phyloP scores from a whole-genome alignment of 1,140 invertebrate species.

The Drosophila pandora region DNA sequence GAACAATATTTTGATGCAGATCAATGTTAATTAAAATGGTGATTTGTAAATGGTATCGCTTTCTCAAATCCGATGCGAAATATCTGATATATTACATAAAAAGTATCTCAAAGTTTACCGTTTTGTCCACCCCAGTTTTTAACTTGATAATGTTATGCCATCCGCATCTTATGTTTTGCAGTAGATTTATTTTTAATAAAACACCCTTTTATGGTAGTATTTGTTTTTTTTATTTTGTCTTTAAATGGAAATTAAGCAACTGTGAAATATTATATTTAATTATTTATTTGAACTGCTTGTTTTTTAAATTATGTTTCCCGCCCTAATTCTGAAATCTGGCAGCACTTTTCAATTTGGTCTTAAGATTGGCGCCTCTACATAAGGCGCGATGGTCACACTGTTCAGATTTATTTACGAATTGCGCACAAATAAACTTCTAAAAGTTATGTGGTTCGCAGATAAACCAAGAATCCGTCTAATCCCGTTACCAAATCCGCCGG shows the following conservation, averaged over 20 bases:
- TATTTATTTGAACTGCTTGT: neutral
- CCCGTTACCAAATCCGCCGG: conserved; percentile 10
- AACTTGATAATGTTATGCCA: too few species aligned
- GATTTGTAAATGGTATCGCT: too few species aligned
- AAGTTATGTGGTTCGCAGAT: conserved; percentile 43
- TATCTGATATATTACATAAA: too few species aligned
- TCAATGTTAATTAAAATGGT: too few species aligned
- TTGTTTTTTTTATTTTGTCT: neutral
- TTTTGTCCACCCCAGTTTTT: too few species aligned
- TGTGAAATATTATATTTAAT: neutral
- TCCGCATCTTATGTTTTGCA: too few species aligned
- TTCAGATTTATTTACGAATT: neutral
- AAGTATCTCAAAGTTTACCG: too few species aligned
- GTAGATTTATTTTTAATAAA: too few species aligned
- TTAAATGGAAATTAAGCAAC: neutral
- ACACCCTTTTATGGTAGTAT: too few species aligned
- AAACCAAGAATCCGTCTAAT: conserved; percentile 24
- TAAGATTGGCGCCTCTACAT: neutral
- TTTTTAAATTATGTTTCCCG: conserved; percentile 5
- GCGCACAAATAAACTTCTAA: neutral
- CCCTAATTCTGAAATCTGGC: neutral
- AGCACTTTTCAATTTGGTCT: neutral
- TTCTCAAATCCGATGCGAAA: too few species aligned
- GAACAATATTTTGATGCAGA: too few species aligned
- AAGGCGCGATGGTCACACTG: neutral